phyloP scores from a whole-genome alignment of 92 coral and sea anemone species.

The Epizoanthus rinbou region DNA sequence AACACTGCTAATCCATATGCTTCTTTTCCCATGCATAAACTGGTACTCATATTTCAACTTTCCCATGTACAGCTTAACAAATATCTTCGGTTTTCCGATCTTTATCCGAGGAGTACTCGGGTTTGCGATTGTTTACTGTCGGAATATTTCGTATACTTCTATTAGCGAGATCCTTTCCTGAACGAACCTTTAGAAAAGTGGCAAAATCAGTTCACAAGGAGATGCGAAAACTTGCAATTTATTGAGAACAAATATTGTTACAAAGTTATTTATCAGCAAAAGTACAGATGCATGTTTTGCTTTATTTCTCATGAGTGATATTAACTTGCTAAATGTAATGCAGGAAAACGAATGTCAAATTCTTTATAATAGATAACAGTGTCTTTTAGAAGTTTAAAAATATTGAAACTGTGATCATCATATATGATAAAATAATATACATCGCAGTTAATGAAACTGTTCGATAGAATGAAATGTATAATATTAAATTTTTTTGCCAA shows the following conservation, averaged over 20 bases:
- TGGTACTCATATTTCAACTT: conserved; percentile 51
- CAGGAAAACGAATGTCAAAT: background rate
- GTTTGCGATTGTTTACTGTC: background rate
- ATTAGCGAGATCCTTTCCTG: background rate
- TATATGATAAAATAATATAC: background rate
- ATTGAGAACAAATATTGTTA: conserved; percentile 1
- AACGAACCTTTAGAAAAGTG: background rate
- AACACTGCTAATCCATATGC: conserved; percentile 57
- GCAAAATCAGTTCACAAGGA: conserved; percentile 1
- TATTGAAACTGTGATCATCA: background rate
- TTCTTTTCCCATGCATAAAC: conserved; percentile 55
- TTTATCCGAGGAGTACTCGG: background rate
- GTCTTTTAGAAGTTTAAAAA: background rate
- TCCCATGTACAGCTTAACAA: conserved; percentile 20
- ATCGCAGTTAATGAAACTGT: background rate
- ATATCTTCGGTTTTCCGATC: conserved; percentile 9
- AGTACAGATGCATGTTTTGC: conserved; percentile 35
- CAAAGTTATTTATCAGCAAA: conserved; percentile 31
- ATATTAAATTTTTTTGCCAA: background rate
- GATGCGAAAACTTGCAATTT: conserved; percentile 23
- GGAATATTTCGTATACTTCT: background rate
- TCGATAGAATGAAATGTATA: too few relatives aligned
- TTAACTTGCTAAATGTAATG: background rate
- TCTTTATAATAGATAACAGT: background rate
- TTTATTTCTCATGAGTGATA: background rate